Evolutionary conservation across 2,888 invertebrate species (phyloP).

Genomic region (Sipha maydis): DNA sequence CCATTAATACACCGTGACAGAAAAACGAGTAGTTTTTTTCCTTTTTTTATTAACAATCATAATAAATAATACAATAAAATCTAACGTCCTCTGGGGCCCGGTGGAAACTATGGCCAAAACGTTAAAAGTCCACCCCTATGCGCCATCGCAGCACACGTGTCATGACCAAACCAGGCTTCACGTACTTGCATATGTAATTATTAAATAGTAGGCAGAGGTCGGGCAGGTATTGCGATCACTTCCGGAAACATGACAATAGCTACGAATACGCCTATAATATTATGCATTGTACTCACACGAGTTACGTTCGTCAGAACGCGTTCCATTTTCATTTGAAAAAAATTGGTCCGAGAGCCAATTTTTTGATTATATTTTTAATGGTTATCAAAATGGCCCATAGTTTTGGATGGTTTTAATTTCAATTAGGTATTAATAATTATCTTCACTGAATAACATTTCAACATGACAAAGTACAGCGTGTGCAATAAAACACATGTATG

Average conservation of each 20-base stretch:
- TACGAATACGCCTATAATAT: neutral
- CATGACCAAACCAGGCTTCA: neutral
- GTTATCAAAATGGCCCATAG: too few relatives aligned
- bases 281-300: neutral
- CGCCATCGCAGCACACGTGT: too few relatives aligned
- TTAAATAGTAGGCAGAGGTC: neutral
- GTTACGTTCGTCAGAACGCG: neutral
- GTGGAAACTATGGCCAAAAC: neutral
- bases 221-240: neutral
- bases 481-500: too few relatives aligned
- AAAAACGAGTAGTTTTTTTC: constrained; percentile 41
- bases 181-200: neutral
- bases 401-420: too few relatives aligned
- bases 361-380: too few relatives aligned
- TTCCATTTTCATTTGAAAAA: too few relatives aligned
- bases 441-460: too few relatives aligned
- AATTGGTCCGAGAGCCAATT: too few relatives aligned
- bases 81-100: neutral
- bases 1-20: constrained; percentile 45
- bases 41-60: neutral
- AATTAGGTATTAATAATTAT: too few relatives aligned
- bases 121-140: too few relatives aligned
- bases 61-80: constrained; percentile 9
- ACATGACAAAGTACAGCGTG: too few relatives aligned
- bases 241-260: neutral